A percentile compares a stretch with the other conserved stretches of the same genome.
These are phyloP conservation scores for Craniophora ligustri DNA, from an alignment of 2,888 invertebrate genomes.

Conservation along the genomic window DNA sequence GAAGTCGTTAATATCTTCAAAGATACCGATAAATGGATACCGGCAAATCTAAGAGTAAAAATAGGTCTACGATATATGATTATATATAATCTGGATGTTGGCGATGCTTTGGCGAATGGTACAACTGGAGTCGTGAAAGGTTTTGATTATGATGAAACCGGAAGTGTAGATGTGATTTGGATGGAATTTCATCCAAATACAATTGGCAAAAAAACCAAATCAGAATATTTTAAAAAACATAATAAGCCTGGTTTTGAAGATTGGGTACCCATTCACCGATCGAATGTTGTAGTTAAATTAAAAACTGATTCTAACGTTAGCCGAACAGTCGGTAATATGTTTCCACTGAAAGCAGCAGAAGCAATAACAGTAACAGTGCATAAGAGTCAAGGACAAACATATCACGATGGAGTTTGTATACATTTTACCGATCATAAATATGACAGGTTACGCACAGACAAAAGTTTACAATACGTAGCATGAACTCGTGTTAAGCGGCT, in stretches of 20 bases:
- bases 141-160: conserved; percentile 1
- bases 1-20: background rate
- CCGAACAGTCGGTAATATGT: conserved; percentile 1
- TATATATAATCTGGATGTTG: conserved; percentile 4
- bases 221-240: conserved; percentile 1
- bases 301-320: background rate
- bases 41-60: background rate
- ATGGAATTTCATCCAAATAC: conserved; percentile 3
- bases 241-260: conserved; percentile 1
- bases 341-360: conserved; percentile 6
- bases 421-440: background rate
- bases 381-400: background rate
- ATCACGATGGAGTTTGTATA: background rate
- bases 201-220: conserved; percentile 3
- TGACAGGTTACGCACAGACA: background rate
- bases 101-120: conserved; percentile 2
- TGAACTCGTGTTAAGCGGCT: conserved; percentile 2
- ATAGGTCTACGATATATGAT: conserved; percentile 2
- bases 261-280: conserved; percentile 1
- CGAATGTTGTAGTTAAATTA: background rate
- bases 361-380: background rate
- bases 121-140: conserved; percentile 6
- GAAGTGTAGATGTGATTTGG: conserved; percentile 5
- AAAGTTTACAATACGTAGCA: conserved; percentile 1
- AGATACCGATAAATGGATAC: conserved; percentile 3